Evolutionary conservation across 2,113 vertebrate genomes (phyloP).

Genomic region (Rhegmatorhina hoffmannsi): DNA sequence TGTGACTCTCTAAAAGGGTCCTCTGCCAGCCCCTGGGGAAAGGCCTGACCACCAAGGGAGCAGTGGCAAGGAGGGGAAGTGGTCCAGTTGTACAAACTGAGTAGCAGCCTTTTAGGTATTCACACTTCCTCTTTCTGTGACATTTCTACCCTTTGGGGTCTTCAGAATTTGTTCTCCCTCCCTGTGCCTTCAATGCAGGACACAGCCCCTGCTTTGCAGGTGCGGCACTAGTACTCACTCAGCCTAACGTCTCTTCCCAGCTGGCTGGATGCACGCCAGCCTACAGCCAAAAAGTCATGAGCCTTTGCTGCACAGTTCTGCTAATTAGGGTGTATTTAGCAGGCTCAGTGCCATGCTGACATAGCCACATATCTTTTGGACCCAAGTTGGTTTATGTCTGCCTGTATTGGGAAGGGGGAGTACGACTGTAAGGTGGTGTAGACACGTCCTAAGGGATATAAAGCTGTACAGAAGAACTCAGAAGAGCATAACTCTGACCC

Average conservation of each 20-base stretch:
- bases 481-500: neutral
- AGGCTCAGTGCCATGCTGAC: neutral
- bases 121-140: fast-evolving
- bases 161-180: neutral
- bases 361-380: neutral
- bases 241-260: neutral
- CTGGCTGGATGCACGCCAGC: fast-evolving
- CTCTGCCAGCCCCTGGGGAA: neutral
- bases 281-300: neutral
- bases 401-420: neutral
- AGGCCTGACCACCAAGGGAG: neutral
- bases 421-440: fast-evolving
- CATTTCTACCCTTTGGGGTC: neutral
- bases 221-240: neutral
- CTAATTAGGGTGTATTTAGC: neutral
- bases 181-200: neutral
- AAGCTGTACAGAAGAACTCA: neutral
- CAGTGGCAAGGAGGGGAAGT: neutral
- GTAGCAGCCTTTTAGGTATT: neutral
- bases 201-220: neutral
- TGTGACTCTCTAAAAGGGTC: neutral
- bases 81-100: neutral
- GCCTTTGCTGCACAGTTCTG: neutral
- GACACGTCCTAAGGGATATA: neutral
- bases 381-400: neutral